Base-by-base conservation (phyloP, 2,113 vertebrate species). In the Cottus gobio region DNA sequence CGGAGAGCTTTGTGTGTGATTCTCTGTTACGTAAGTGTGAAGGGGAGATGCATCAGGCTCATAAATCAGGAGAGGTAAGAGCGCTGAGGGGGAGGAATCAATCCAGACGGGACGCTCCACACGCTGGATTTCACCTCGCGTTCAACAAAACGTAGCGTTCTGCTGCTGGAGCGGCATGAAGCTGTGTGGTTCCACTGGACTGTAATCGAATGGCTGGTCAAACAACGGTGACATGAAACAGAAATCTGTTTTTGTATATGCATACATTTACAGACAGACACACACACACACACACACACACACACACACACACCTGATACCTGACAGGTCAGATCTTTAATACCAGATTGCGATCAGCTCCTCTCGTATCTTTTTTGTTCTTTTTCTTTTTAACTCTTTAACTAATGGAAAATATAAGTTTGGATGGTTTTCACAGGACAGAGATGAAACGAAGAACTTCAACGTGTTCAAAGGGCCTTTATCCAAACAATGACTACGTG, bases 11-110 rank as follows among this genome's bases (percentile, higher is more conserved):
- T 83, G 68, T 71, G 66, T 71, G 16, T 73, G 65, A 69, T 50
- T 81, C 80, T 85, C 30, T 82, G 61, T 85, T 81, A 75, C 77
- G 85, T 65, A 91, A 89, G 80, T 70, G 65, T 75, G 73, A 80
- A 72, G 67, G 73, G 77, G 20, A 75, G 71, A 85, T 64, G 77
- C 74, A 79, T 79, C 60, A 28, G 54, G 63, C 72, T 84, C 65
- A 31, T 75, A 74, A 82, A 61, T 87, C 77, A 71, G 46, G 56
- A 62, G 71, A 42, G 46, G 70, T 36, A 3, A 67, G 28, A 44
- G 28, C 2, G 4, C 60, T 42, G 71, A 80, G 28, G 36, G 69
- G 66, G 57, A 83, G 80, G 71, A 44, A 46, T 65, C 22, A 79
- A 78, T 64, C 20, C 34, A 65, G 57, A 88, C 11, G 12, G 24